phyloP scores from a whole-genome alignment of 2,888 invertebrate species.

The Cylindroiulus punctatus region DNA sequence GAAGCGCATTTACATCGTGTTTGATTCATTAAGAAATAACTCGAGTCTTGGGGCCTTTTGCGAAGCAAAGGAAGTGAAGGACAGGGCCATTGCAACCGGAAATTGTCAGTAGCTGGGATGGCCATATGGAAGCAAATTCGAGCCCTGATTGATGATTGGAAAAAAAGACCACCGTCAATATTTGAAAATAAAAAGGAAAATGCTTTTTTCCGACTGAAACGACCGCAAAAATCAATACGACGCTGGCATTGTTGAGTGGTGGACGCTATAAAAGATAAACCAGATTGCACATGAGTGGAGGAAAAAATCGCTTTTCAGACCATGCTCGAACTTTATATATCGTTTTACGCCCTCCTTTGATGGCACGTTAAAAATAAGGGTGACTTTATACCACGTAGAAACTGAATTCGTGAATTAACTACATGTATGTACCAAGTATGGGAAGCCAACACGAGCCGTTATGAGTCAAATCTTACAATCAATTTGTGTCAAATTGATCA shows the following conservation, averaged over 20 bases:
- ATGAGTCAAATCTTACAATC: no score
- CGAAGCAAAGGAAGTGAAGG: background rate
- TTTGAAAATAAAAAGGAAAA: slow-evolving; percentile 1
- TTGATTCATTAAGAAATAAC: background rate
- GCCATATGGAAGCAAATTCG: background rate
- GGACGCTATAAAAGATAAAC: background rate
- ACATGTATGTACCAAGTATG: no score
- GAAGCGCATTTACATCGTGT: background rate
- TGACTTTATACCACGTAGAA: background rate
- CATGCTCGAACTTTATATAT: background rate
- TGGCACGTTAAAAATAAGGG: background rate
- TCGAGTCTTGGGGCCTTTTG: background rate
- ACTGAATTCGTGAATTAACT: no score
- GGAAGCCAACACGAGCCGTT: no score
- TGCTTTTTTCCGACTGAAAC: background rate
- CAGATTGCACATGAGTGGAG: background rate
- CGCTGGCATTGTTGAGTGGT: background rate
- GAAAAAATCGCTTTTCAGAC: background rate
- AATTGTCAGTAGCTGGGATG: no score
- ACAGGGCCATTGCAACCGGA: background rate
- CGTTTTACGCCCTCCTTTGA: background rate
- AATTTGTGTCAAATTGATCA: no score
- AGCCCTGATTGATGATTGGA: background rate
- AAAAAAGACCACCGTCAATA: background rate
- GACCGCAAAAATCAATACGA: slow-evolving; percentile 10